Base-by-base conservation (phyloP, 2,888 invertebrate genomes). In the Listrodromus nycthemerus region DNA sequence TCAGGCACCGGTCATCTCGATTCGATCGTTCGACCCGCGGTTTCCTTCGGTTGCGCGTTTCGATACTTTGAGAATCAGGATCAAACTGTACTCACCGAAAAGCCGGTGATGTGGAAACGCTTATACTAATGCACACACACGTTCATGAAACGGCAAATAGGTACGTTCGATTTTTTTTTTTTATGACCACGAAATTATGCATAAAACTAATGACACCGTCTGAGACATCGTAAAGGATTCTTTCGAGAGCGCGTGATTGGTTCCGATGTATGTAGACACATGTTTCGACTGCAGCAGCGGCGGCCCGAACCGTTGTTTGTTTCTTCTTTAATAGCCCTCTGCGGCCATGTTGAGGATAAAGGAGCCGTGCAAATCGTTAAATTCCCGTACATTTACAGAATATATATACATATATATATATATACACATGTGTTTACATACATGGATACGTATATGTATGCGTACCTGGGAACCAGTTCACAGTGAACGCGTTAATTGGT, bases 361-460 rank as follows among this genome's bases (percentile, higher is more conserved):
- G 71, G 80, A 71, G 58, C 61, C 74, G 65, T 77, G 73, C 30
- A 77, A 73, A 77, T 82, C 82, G 76, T 77, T 82, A 82, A 82
- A 77, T 71, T 8, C 52, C 41, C 65, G 27, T 19, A 21, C 45
- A 45, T 5, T 45, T 66, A 48, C 48, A 63, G 41, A 16, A 66
- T 58, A n/a, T 0, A 50, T 3, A 19, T 7, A 19, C 5, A 27
- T 16, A 16, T 6, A 16, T 37, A 61, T 69, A 50, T 4, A 27
- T 30, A 7, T 50, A 16, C 27, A 27, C 16, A 37, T 6, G 0
- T 52, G 7, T 24, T 13, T 45, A 33, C 5, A 0, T 27, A 16
- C 21, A 5, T 30, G 5, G 48, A 45, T 67, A 58, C 13, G 45
- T 48, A 16, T 67, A 16, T 48, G 48, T 30, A 37, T 6, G 2